phyloP scores from a whole-genome alignment of 2,797 vertebrate species.

The Sebastes hopkinsi region DNA sequence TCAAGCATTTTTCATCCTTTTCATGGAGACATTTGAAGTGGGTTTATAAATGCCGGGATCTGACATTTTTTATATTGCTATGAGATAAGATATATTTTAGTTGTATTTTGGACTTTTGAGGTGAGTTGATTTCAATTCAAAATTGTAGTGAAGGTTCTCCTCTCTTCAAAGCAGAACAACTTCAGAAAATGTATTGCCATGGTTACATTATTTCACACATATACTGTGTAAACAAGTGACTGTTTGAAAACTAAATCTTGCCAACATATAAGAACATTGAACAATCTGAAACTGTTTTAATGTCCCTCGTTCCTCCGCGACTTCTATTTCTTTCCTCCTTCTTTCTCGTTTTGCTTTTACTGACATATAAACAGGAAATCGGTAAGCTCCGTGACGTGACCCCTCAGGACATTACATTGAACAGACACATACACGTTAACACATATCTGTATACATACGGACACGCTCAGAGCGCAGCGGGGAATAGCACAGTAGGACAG shows the following conservation, averaged over 20 bases:
- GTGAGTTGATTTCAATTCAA: no score
- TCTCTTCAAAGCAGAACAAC: not conserved
- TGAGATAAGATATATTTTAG: not conserved
- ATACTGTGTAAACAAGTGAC: not conserved
- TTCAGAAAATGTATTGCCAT: not conserved
- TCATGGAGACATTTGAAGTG: not conserved
- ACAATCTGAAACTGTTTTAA: not conserved
- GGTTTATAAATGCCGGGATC: not conserved
- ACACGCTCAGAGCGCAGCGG: not conserved
- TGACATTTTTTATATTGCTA: not conserved
- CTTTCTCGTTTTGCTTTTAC: not conserved
- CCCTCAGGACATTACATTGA: not conserved
- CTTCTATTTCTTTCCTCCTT: not conserved
- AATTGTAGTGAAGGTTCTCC: not conserved
- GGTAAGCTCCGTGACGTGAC: not conserved
- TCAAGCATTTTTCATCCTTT: not conserved
- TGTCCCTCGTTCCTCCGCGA: not conserved
- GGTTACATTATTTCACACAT: no score
- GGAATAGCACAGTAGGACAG: not conserved
- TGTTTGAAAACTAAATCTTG: not conserved
- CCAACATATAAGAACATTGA: not conserved
- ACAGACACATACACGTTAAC: not conserved
- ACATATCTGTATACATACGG: not conserved
- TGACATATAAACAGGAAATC: conserved; percentile 2
- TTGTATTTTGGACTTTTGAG: not conserved